Evolutionary conservation across 2,113 vertebrate genomes (phyloP).

Genomic region (Oncorhynchus clarkii): DNA sequence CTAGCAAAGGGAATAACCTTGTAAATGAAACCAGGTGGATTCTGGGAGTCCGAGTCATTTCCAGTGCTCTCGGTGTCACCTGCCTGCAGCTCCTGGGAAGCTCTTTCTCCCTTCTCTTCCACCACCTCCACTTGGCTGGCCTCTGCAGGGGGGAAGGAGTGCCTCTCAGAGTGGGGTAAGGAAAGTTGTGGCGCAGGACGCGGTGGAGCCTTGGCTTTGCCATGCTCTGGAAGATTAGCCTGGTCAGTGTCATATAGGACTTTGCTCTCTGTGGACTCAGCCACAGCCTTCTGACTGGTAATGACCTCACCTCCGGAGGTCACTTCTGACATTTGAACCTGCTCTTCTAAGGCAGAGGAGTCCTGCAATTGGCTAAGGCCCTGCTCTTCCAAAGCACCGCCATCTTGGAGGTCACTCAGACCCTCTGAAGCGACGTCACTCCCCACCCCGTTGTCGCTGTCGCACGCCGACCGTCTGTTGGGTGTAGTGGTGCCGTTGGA

Average conservation of each 20-base stretch:
- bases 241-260: constrained; percentile 15
- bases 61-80: constrained; percentile 9
- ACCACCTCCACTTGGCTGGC: neutral
- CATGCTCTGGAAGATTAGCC: constrained; percentile 20
- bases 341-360: constrained; percentile 12
- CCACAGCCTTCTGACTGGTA: neutral
- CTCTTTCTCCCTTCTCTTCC: neutral
- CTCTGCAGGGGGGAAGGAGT: no score
- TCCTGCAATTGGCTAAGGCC: constrained; percentile 2
- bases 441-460: constrained; percentile 27
- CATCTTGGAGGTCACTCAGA: neutral
- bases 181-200: constrained; percentile 59
- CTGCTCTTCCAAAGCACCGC: neutral
- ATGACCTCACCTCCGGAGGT: constrained; percentile 2
- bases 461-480: constrained; percentile 40
- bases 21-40: constrained; percentile 60
- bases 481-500: constrained; percentile 48
- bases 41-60: constrained; percentile 25
- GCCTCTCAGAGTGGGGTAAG: constrained; percentile 7
- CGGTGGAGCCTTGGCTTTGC: constrained; percentile 28
- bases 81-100: no score
- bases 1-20: constrained; percentile 47
- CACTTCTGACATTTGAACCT: constrained; percentile 20
- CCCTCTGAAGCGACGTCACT: neutral
- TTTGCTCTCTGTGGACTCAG: constrained; percentile 20